A percentile compares a stretch with the other conserved stretches of the same genome.
These are phyloP conservation scores for Ophonus ardosiacus DNA, from an alignment of 2,888 invertebrate genomes.

Conservation along the genomic window DNA sequence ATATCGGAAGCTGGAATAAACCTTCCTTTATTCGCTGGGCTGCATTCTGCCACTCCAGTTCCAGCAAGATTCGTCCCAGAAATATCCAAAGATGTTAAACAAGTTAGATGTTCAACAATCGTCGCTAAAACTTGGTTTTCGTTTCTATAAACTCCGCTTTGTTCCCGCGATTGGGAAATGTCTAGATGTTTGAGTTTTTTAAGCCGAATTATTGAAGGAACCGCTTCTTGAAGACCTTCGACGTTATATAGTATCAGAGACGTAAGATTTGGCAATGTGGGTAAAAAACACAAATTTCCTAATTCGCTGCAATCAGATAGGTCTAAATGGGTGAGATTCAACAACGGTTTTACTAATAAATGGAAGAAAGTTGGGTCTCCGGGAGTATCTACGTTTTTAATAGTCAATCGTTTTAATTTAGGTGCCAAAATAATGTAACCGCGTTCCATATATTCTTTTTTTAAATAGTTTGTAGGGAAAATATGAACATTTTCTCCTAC, in stretches of 20 bases:
- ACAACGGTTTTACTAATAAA: slow-evolving; percentile 79
- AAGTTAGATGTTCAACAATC: slow-evolving; percentile 85
- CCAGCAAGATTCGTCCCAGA: slow-evolving; percentile 97
- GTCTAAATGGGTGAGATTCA: slow-evolving; percentile 83
- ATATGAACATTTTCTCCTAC: slow-evolving; percentile 84
- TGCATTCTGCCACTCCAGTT: slow-evolving; percentile 83
- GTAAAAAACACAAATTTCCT: slow-evolving; percentile 83
- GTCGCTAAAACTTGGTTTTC: slow-evolving; percentile 85
- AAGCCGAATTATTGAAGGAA: slow-evolving; percentile 80
- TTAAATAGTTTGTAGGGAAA: slow-evolving; percentile 74
- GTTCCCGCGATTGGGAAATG: slow-evolving; percentile 87
- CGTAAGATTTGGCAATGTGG: slow-evolving; percentile 82
- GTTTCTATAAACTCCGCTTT: slow-evolving; percentile 83
- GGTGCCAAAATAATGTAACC: slow-evolving; percentile 80
- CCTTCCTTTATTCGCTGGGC: slow-evolving; percentile 72
- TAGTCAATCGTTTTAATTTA: slow-evolving; percentile 79
- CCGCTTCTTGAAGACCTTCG: slow-evolving; percentile 80
- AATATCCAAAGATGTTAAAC: slow-evolving; percentile 91
- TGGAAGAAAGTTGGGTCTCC: slow-evolving; percentile 76
- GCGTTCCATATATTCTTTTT: slow-evolving; percentile 72
- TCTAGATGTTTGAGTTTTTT: slow-evolving; percentile 85
- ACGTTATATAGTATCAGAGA: slow-evolving; percentile 91
- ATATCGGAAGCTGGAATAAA: slow-evolving; percentile 84
- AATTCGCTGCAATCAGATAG: slow-evolving; percentile 83
- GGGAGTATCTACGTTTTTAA: slow-evolving; percentile 78